Percentiles rank a stretch among this genome's conserved stretches.
Evolutionary conservation across 2,113 vertebrate genomes (phyloP).

Genomic region (Rhinoderma darwinii): DNA sequence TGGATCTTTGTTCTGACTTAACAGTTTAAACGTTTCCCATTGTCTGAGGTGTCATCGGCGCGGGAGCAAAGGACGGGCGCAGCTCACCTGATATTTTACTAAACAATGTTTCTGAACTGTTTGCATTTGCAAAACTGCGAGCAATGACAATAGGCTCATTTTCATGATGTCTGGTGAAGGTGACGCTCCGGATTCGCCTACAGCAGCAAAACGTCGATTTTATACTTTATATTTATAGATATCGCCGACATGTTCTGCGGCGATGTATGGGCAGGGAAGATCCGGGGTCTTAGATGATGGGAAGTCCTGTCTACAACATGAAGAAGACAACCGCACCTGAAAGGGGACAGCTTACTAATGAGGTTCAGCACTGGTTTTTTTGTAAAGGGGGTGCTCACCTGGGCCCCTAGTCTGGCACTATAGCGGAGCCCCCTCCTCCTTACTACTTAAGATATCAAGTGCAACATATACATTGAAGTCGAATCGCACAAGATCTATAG

Average conservation of each 20-base stretch:
- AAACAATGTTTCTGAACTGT: conserved; percentile 62
- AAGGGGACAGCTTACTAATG: no score
- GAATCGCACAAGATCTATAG: no score
- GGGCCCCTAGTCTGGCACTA: no score
- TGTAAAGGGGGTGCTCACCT: no score
- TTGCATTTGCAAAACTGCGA: conserved; percentile 49
- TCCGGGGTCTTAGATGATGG: no score
- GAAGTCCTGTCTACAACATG: no score
- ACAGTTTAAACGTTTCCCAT: conserved; percentile 98
- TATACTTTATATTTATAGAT: not conserved
- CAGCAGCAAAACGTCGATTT: not conserved
- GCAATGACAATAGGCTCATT: not conserved
- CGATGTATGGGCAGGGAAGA: not conserved
- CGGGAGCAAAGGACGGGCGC: conserved; percentile 74
- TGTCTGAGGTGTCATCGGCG: conserved; percentile 83
- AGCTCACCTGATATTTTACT: conserved; percentile 69
- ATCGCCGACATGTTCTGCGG: not conserved
- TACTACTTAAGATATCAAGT: no score
- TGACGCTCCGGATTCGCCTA: not conserved
- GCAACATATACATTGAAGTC: no score
- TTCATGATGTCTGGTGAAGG: not conserved
- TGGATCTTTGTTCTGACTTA: conserved; percentile 99
- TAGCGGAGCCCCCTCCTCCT: no score
- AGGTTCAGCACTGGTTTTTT: no score
- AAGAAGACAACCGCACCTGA: no score